Conservation (phyloP, 2,888 invertebrate genomes). For the Ophioninae sp. region DNA sequence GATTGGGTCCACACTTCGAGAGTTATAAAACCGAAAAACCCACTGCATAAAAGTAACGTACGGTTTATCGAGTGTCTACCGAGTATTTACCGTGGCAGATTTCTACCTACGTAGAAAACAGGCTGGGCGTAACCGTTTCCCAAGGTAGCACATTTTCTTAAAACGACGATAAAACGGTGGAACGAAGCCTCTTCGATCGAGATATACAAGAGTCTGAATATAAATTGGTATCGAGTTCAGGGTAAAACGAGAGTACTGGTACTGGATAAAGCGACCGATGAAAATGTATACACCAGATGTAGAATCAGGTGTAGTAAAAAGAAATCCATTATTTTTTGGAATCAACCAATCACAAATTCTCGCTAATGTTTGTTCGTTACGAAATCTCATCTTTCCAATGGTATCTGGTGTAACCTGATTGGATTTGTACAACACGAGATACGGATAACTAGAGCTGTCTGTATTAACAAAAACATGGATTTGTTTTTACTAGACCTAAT, state of each 20-base stretch:
- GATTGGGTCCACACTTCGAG: neutral
- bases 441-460: too few species aligned
- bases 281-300: slow-evolving; percentile 5
- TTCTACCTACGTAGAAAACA: neutral
- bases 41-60: slow-evolving; percentile 24
- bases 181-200: slow-evolving; percentile 30
- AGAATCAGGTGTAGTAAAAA: too few species aligned
- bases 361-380: too few species aligned
- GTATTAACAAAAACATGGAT: too few species aligned
- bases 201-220: slow-evolving; percentile 55
- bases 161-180: slow-evolving; percentile 24
- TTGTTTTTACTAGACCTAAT: neutral
- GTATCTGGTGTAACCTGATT: too few species aligned
- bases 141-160: slow-evolving; percentile 39
- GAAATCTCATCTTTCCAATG: too few species aligned
- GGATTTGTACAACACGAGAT: too few species aligned
- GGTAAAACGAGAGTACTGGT: slow-evolving; percentile 7
- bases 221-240: slow-evolving; percentile 54
- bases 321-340: too few species aligned
- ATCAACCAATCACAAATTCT: too few species aligned
- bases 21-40: slow-evolving; percentile 41
- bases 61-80: slow-evolving; percentile 14
- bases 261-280: slow-evolving; percentile 33
- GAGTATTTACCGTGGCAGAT: slow-evolving; percentile 8
- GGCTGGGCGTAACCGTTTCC: slow-evolving; percentile 9